These are phyloP conservation scores for Ridgeia piscesae DNA, from an alignment of 1,140 invertebrate genomes.

Conservation along the genomic window DNA sequence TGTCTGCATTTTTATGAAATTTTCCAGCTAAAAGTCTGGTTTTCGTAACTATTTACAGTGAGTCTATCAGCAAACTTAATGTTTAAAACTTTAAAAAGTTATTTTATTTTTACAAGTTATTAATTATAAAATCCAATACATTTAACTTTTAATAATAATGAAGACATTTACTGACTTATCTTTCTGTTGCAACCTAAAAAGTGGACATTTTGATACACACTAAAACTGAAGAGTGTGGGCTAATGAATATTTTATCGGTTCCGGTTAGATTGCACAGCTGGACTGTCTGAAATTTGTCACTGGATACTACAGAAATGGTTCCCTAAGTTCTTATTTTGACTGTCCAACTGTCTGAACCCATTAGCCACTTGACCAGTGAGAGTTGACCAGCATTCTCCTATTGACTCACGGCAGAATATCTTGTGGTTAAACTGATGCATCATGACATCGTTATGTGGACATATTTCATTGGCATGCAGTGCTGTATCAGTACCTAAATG, in stretches of 20 bases:
- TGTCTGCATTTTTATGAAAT: neutral
- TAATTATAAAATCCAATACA: too few species aligned
- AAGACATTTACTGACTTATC: neutral
- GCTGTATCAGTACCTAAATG: neutral
- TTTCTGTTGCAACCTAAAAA: neutral
- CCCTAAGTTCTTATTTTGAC: neutral
- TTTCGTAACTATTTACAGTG: neutral
- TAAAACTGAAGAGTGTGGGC: neutral
- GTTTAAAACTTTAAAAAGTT: neutral
- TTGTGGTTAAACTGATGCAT: too few species aligned
- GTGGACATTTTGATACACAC: neutral
- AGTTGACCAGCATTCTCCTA: neutral
- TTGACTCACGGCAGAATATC: neutral
- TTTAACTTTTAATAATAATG: neutral
- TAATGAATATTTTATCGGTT: too few species aligned
- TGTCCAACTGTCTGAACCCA: too few species aligned
- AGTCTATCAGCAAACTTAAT: neutral
- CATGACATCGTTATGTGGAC: neutral
- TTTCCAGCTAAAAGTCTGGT: neutral
- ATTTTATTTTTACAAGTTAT: neutral
- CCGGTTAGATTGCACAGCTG: too few species aligned
- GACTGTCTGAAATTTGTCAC: too few species aligned
- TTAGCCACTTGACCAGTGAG: neutral
- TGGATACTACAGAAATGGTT: neutral
- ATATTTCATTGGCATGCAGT: neutral